Conservation (phyloP, 1,140 invertebrate species). For the Berghia stephanieae region DNA sequence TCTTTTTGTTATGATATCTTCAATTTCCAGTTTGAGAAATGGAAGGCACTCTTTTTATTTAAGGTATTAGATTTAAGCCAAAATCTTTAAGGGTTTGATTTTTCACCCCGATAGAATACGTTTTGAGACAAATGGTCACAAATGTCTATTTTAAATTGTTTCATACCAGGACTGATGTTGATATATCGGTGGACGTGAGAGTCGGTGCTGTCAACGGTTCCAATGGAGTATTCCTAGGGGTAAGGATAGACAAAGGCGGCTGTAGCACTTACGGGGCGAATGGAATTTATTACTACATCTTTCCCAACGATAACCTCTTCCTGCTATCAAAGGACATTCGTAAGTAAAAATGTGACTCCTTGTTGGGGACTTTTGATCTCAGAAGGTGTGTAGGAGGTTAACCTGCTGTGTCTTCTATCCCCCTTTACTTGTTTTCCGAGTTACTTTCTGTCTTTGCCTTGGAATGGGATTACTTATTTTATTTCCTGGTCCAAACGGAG, state of each 20-base stretch:
- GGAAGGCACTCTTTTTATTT: background rate
- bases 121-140: no score
- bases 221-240: slow-evolving; percentile 57
- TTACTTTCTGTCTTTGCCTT: no score
- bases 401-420: no score
- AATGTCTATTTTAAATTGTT: no score
- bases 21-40: background rate
- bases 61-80: no score
- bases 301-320: slow-evolving; percentile 31
- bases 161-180: slow-evolving; percentile 52
- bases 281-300: slow-evolving; percentile 55
- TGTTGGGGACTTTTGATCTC: background rate
- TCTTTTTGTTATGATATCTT: background rate
- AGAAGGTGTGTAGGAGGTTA: background rate
- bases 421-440: no score
- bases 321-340: slow-evolving; percentile 32
- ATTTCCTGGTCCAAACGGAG: no score
- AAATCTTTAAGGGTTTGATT: no score
- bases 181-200: slow-evolving; percentile 45
- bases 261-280: slow-evolving; percentile 40
- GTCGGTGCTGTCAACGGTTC: slow-evolving; percentile 50
- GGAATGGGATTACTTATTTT: no score
- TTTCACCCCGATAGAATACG: no score
- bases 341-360: slow-evolving; percentile 8
- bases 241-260: slow-evolving; percentile 41